A percentile compares a stretch with the other conserved stretches of the same genome.
Evolutionary conservation across 2,113 vertebrate genomes (phyloP).

Genomic region (Chunga burmeisteri): DNA sequence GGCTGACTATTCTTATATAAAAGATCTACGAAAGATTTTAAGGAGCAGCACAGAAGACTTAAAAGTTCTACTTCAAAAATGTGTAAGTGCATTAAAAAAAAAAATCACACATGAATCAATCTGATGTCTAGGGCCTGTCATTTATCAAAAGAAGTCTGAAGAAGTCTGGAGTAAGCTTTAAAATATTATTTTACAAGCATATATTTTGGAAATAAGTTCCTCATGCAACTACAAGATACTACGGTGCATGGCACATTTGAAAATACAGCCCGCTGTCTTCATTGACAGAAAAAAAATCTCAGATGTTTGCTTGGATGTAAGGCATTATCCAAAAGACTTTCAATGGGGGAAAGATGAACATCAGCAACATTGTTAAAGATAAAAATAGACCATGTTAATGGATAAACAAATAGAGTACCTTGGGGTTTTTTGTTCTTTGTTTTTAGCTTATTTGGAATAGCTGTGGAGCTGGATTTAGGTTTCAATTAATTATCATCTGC

Average conservation of each 20-base stretch:
- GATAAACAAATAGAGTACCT: not conserved
- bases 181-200: not conserved
- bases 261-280: not conserved
- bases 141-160: not conserved
- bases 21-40: not conserved
- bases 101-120: not conserved
- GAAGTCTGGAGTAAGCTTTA: not conserved
- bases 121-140: not conserved
- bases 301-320: not conserved
- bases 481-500: conserved; percentile 14
- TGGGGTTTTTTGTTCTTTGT: not conserved
- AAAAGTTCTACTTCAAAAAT: not conserved
- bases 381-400: not conserved
- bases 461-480: not conserved
- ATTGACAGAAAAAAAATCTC: not conserved
- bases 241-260: not conserved
- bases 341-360: not conserved
- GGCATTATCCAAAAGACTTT: not conserved
- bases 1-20: not conserved
- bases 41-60: not conserved
- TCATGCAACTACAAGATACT: not conserved
- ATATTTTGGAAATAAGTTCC: not conserved
- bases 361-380: not conserved
- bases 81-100: not conserved
- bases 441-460: not conserved